Base-by-base conservation (phyloP, 2,888 invertebrate genomes). In the Leptinotarsa tumamoca region DNA sequence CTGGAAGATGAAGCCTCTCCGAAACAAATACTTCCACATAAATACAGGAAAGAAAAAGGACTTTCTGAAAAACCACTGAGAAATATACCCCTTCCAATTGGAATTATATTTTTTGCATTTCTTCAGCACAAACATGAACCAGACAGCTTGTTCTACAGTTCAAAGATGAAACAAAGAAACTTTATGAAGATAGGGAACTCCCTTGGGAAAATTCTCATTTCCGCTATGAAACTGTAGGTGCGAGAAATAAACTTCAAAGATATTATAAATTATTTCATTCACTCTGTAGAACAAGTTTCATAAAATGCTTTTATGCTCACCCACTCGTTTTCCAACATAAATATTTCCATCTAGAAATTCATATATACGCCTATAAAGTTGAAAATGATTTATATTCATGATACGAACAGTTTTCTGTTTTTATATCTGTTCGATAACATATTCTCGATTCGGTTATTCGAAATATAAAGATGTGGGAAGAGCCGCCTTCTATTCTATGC, bases 131-230 rank as follows among this genome's bases (percentile, higher is more conserved):
- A 7, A 18, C n/a, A 54, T 18, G 54, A 54, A 54, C 54, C 54
- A 54, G 7, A 7, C 54, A 54, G 54, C 54, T 18, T 54, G 54
- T 54, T 18, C 17, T 54, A 54, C 1, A 54, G 75, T 77, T 75
- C 50, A 18, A 43, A 61, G 54, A 68, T 70, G 51, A 67, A 71
- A 71, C 75, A 73, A 78, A 77, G 73, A 76, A 67, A 61, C 71
- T 71, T 71, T 76, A 73, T 61, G 61, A 63, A 71, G 71, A 73
- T 73, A 73, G 68, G 3, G 33, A 68, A 67, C 51, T 54, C 50
- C 70, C 70, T 51, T 15, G 49, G 58, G 69, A 49, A 68, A 63
- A 58, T 54, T 76, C 71, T 76, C 68, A 68, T 51, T 68, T 68
- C 2, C 21, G 51, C n/a, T 23, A 14, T 68, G 21, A 68, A 68